Percentiles rank a stretch among this genome's conserved stretches.
Evolutionary conservation across 2,888 invertebrate genomes (phyloP).

Genomic region (Gnatocerus cornutus): DNA sequence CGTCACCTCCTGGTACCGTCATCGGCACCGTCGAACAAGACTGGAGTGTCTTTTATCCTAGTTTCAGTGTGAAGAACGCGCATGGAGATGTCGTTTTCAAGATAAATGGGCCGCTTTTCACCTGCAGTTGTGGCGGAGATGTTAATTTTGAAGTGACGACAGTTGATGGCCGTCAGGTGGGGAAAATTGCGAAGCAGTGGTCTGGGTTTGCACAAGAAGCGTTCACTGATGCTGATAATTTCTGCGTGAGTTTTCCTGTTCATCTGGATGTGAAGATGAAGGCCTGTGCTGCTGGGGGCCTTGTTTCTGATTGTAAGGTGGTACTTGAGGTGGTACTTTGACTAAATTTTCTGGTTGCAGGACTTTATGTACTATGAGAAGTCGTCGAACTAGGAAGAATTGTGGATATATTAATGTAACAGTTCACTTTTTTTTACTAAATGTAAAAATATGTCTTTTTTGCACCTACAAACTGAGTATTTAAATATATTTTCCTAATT

Average conservation of each 20-base stretch:
- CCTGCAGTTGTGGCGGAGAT: not conserved
- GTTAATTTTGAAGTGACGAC: not conserved
- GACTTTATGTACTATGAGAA: not conserved
- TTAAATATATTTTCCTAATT: too few relatives aligned
- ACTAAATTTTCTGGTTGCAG: too few relatives aligned
- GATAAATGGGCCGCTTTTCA: not conserved
- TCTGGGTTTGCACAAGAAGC: not conserved
- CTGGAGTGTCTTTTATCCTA: not conserved
- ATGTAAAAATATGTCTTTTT: too few relatives aligned
- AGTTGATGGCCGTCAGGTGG: not conserved
- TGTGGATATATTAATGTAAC: too few relatives aligned
- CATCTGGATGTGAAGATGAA: conserved; percentile 7
- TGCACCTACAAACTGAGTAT: too few relatives aligned
- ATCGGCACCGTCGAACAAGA: not conserved
- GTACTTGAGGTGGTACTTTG: too few relatives aligned
- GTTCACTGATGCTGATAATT: not conserved
- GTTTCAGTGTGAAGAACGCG: not conserved
- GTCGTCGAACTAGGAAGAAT: too few relatives aligned
- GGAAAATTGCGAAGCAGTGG: not conserved
- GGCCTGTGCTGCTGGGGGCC: not conserved
- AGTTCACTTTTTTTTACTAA: too few relatives aligned
- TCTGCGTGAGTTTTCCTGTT: not conserved
- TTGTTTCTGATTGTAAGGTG: not conserved
- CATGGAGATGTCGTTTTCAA: not conserved
- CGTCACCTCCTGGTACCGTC: not conserved